Conservation (phyloP, 1,140 invertebrate genomes). For the Triops longicaudatus region DNA sequence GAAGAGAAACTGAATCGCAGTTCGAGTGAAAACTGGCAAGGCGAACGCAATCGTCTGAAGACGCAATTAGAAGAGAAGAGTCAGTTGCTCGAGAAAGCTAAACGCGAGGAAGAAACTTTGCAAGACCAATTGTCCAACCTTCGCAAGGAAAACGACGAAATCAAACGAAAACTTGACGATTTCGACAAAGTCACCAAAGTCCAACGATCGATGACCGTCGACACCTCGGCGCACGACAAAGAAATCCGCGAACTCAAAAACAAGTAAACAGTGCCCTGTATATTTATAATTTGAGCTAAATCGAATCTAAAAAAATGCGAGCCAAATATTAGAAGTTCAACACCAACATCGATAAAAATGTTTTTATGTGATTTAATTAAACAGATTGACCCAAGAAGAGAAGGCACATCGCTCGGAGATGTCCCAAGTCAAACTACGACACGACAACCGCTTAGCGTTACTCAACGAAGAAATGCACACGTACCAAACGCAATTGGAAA, state of each 20-base stretch:
- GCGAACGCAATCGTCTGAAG: conserved; percentile 56
- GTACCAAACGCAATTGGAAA: conserved; percentile 63
- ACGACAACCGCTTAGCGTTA: conserved; percentile 75
- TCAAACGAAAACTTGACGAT: conserved; percentile 70
- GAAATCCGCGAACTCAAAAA: conserved; percentile 62
- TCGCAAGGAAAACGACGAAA: conserved; percentile 67
- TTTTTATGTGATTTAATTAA: conserved; percentile 29
- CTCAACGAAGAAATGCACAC: conserved; percentile 77
- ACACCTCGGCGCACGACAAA: conserved; percentile 60
- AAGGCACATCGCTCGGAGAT: conserved; percentile 73
- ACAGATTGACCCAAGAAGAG: conserved; percentile 61
- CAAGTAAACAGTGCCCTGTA: conserved; percentile 40
- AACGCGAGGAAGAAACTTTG: conserved; percentile 59
- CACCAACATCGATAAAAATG: too few relatives aligned
- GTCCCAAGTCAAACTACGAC: conserved; percentile 73
- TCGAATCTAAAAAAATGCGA: conserved; percentile 30
- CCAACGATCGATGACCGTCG: conserved; percentile 63
- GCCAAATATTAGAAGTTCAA: too few relatives aligned
- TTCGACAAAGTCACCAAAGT: conserved; percentile 74
- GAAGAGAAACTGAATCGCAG: conserved; percentile 37
- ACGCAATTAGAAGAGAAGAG: conserved; percentile 62
- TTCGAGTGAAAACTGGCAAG: conserved; percentile 43
- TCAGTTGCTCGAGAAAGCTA: conserved; percentile 60
- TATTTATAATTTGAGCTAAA: conserved; percentile 20
- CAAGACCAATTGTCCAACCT: conserved; percentile 59